A percentile compares a stretch with the other conserved stretches of the same genome.
Evolutionary conservation across 2,888 invertebrate genomes (phyloP).

Genomic region (Cylloceria caligata): DNA sequence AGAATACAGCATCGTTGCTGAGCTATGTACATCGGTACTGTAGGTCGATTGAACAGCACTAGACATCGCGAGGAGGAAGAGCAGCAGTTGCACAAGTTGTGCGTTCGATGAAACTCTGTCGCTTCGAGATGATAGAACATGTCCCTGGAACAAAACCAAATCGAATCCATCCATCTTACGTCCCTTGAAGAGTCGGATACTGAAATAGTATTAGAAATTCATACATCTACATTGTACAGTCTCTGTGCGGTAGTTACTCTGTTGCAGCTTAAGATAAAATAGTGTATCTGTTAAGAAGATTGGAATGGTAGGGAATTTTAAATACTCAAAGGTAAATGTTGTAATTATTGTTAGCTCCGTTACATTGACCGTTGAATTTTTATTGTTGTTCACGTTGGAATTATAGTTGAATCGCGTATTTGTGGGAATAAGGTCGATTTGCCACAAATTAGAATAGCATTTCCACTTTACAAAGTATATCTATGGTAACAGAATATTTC

Average conservation of each 20-base stretch:
- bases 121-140: conserved; percentile 30
- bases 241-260: neutral
- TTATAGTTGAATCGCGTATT: too few relatives aligned
- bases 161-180: conserved; percentile 59
- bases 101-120: conserved; percentile 17
- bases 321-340: too few relatives aligned
- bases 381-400: too few relatives aligned
- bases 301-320: too few relatives aligned
- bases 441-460: too few relatives aligned
- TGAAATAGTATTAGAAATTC: neutral
- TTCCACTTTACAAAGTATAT: too few relatives aligned
- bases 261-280: too few relatives aligned
- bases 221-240: neutral
- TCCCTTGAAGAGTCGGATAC: conserved; percentile 10
- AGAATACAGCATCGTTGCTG: conserved; percentile 34
- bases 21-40: neutral
- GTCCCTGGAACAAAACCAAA: conserved; percentile 54
- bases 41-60: conserved; percentile 31
- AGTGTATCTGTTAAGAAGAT: too few relatives aligned
- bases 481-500: too few relatives aligned
- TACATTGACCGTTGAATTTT: too few relatives aligned
- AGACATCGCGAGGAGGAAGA: neutral
- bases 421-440: too few relatives aligned
- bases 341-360: too few relatives aligned
- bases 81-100: conserved; percentile 31